Evolutionary conservation across 2,113 vertebrate species (phyloP).

Genomic region (Tringa solitaria): DNA sequence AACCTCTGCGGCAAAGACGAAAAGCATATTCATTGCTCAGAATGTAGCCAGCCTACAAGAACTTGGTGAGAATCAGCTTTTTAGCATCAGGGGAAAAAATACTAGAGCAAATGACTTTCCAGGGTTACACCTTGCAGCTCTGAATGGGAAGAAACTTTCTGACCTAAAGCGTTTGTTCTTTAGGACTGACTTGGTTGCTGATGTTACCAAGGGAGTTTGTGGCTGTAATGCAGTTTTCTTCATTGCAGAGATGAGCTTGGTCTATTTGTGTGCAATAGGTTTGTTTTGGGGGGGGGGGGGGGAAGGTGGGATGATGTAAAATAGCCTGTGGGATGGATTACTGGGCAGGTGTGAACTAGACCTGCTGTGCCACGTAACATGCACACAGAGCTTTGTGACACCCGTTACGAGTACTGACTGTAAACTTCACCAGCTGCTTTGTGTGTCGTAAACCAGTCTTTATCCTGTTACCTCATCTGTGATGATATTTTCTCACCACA

Average conservation of each 20-base stretch:
- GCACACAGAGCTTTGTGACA: background rate
- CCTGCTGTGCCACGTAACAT: rapidly evolving
- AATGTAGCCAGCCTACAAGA: constrained; percentile 98
- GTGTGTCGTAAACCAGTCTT: background rate
- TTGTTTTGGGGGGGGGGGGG: background rate
- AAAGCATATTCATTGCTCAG: constrained; percentile 95
- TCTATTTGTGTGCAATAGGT: background rate
- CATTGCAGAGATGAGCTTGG: background rate
- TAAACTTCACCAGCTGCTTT: background rate
- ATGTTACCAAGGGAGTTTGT: background rate
- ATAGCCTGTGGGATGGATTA: background rate
- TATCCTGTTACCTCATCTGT: background rate
- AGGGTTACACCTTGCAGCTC: background rate
- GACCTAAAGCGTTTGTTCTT: background rate
- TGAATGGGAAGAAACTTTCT: background rate
- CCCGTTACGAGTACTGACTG: rapidly evolving
- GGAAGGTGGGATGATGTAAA: background rate
- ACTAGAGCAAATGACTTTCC: background rate
- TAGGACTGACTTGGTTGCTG: background rate
- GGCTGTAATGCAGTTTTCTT: background rate
- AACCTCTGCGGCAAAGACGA: constrained; percentile 89
- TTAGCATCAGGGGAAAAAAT: background rate
- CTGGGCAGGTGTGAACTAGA: background rate
- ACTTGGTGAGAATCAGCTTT: constrained; percentile 82
- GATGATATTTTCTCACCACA: background rate